Percentiles rank a stretch among this genome's conserved stretches.
phyloP scores from a whole-genome alignment of 2,797 vertebrate genomes.

The Tarsius wallacei region DNA sequence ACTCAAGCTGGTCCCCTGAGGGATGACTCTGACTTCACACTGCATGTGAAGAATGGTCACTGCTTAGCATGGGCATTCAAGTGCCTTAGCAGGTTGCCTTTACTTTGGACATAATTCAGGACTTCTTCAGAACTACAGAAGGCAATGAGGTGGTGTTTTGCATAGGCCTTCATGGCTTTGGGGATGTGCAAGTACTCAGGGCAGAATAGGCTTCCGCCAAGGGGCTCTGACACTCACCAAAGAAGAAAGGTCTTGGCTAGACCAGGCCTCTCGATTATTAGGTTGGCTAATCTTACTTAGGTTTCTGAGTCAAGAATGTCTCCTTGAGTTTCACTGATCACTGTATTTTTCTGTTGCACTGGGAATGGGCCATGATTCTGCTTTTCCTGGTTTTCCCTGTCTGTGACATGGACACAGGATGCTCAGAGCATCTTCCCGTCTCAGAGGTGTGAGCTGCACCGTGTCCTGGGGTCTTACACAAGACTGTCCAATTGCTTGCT shows the following conservation, averaged over 20 bases:
- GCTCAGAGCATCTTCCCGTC: background rate
- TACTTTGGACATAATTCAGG: background rate
- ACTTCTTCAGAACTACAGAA: background rate
- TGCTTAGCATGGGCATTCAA: fast-evolving
- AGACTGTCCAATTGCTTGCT: background rate
- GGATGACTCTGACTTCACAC: background rate
- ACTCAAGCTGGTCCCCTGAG: fast-evolving
- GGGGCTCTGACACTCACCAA: background rate
- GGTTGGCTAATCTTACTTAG: no score
- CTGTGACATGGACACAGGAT: background rate
- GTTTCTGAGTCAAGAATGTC: background rate
- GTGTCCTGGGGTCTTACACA: background rate
- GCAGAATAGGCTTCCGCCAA: background rate
- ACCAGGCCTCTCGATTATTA: background rate
- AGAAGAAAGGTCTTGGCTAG: background rate
- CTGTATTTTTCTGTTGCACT: background rate
- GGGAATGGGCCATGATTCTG: background rate
- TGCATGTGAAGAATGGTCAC: no score
- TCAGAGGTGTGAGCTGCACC: background rate
- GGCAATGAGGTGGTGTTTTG: background rate
- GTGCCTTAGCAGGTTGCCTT: background rate
- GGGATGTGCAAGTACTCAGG: background rate
- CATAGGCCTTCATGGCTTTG: background rate
- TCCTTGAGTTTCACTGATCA: background rate
- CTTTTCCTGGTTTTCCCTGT: background rate